Evolutionary conservation across 2,113 vertebrate species (phyloP).

Genomic region (Colaptes auratus): DNA sequence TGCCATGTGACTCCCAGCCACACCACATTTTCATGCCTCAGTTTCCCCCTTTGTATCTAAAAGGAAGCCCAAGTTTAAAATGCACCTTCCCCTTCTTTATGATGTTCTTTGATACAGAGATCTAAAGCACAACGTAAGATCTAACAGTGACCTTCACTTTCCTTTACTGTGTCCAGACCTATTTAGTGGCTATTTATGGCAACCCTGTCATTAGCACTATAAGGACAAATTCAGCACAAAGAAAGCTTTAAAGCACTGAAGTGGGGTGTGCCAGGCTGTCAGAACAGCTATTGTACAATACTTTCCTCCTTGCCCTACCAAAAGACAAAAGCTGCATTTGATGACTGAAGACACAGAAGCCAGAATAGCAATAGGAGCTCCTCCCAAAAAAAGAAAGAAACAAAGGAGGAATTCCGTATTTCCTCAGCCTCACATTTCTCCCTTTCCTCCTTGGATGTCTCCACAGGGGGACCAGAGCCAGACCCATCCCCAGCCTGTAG

Average conservation of each 20-base stretch:
- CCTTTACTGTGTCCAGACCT: not conserved
- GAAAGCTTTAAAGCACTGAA: slow-evolving; percentile 45
- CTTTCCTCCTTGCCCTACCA: slow-evolving; percentile 18
- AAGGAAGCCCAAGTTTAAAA: slow-evolving; percentile 32
- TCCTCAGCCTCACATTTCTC: not conserved
- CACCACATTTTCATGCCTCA: not conserved
- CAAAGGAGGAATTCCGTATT: not conserved
- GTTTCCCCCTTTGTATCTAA: not conserved
- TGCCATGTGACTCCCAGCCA: not conserved
- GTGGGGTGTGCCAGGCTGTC: slow-evolving; percentile 18
- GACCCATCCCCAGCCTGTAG: not conserved
- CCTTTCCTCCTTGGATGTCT: not conserved
- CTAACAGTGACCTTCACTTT: slow-evolving; percentile 11
- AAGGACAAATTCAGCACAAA: slow-evolving; percentile 53
- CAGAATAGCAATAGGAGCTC: slow-evolving; percentile 20
- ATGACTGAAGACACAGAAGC: slow-evolving; percentile 49
- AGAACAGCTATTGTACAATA: slow-evolving; percentile 37
- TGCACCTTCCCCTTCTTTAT: not conserved
- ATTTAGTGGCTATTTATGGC: slow-evolving; percentile 60
- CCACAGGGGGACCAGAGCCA: not conserved
- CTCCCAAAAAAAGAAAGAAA: not conserved
- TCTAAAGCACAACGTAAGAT: slow-evolving; percentile 20
- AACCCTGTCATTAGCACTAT: slow-evolving; percentile 52
- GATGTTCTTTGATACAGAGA: slow-evolving; percentile 31
- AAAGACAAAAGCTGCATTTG: slow-evolving; percentile 56